These are phyloP conservation scores for Bombus impatiens DNA, from an alignment of 1,140 invertebrate genomes.

Conservation along the genomic window DNA sequence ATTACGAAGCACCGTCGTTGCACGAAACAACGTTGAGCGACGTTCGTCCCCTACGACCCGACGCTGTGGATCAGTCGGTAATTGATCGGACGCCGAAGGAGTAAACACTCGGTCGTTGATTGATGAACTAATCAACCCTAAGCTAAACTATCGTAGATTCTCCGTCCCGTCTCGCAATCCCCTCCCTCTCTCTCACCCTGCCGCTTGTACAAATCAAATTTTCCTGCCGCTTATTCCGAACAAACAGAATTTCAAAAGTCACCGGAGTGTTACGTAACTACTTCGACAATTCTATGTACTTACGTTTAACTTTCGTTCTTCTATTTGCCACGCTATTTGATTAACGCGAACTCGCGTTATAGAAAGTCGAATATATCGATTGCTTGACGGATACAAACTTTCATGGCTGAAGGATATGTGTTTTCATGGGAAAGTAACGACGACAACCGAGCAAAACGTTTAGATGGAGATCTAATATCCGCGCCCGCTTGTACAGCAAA, in stretches of 20 bases:
- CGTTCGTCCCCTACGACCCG: slow-evolving; percentile 47
- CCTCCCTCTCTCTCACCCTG: background rate
- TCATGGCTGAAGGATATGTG: no score
- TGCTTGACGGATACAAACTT: background rate
- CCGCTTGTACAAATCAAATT: slow-evolving; percentile 37
- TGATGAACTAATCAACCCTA: slow-evolving; percentile 78
- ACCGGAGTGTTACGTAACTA: background rate
- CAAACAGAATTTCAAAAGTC: slow-evolving; percentile 26
- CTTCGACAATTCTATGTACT: background rate
- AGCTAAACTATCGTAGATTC: slow-evolving; percentile 60
- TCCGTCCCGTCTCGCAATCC: background rate
- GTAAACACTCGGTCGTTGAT: slow-evolving; percentile 78
- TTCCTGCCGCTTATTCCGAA: slow-evolving; percentile 31
- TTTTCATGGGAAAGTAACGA: background rate
- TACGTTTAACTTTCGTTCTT: background rate
- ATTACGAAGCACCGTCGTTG: slow-evolving; percentile 61
- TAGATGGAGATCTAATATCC: slow-evolving; percentile 2
- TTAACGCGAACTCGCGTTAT: background rate
- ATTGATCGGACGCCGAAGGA: slow-evolving; percentile 76
- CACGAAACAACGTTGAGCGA: slow-evolving; percentile 60
- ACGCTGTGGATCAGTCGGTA: slow-evolving; percentile 72
- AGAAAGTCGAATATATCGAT: background rate
- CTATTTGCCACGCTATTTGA: background rate
- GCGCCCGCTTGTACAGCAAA: background rate
- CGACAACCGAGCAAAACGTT: background rate